These are phyloP conservation scores for Cochlearius cochlearius DNA, from an alignment of 2,113 vertebrate species.

Conservation along the genomic window DNA sequence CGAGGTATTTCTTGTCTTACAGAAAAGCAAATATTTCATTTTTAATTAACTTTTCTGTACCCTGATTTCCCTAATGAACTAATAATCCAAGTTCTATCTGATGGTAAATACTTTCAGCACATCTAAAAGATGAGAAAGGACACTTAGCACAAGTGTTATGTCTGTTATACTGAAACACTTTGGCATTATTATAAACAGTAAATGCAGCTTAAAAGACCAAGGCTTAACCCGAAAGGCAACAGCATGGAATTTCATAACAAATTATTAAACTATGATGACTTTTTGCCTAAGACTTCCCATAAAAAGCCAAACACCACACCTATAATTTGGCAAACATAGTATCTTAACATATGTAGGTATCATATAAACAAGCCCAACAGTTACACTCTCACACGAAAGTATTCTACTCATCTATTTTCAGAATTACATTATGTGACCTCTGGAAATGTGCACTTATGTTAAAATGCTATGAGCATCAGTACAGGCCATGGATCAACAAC, in stretches of 20 bases:
- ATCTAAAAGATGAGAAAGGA: background rate
- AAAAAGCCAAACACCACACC: background rate
- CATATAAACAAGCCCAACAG: background rate
- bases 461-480: background rate
- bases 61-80: constrained; percentile 18
- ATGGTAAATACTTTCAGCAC: background rate
- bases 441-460: background rate
- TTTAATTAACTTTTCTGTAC: constrained; percentile 59
- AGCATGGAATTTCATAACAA: background rate
- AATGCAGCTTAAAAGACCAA: background rate
- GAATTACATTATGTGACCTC: background rate
- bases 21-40: constrained; percentile 18
- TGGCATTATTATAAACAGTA: background rate
- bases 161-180: background rate
- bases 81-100: background rate
- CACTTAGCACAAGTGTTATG: background rate
- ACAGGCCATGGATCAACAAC: background rate
- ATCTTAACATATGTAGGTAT: background rate
- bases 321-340: background rate
- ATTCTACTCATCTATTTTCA: background rate
- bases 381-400: background rate
- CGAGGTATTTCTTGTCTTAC: background rate
- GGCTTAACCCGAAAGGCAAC: background rate
- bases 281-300: background rate
- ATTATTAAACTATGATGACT: background rate